Conservation (phyloP, 2,888 invertebrate genomes). For the Aleiodes testaceus region DNA sequence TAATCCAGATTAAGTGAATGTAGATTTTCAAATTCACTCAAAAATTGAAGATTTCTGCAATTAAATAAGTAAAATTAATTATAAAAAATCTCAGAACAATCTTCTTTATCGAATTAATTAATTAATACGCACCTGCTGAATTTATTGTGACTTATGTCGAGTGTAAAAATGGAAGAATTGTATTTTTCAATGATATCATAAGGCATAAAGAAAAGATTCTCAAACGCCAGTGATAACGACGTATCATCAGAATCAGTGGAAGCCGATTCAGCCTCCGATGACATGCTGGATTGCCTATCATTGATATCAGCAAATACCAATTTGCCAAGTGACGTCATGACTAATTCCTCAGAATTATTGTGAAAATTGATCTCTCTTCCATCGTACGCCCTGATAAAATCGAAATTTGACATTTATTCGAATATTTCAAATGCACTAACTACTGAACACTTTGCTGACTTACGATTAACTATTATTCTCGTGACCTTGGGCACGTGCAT, state of each 20-base stretch:
- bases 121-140: slow-evolving; percentile 62
- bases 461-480: not conserved
- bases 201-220: slow-evolving; percentile 67
- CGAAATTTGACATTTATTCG: not conserved
- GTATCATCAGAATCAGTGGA: slow-evolving; percentile 55
- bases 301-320: slow-evolving; percentile 67
- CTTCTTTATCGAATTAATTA: not conserved
- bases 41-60: slow-evolving; percentile 81
- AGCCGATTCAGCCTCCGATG: slow-evolving; percentile 50
- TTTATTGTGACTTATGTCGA: slow-evolving; percentile 68
- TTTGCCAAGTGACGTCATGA: slow-evolving; percentile 69
- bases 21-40: slow-evolving; percentile 82
- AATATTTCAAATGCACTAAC: not conserved
- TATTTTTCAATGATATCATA: slow-evolving; percentile 67
- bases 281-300: slow-evolving; percentile 59
- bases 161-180: slow-evolving; percentile 57
- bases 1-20: slow-evolving; percentile 88
- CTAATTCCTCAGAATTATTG: slow-evolving; percentile 54
- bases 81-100: not conserved
- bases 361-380: not conserved
- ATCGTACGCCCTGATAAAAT: slow-evolving; percentile 1
- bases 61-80: slow-evolving; percentile 24
- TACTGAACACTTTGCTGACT: not conserved
- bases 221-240: slow-evolving; percentile 66
- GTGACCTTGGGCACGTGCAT: no score